Conservation (phyloP, 2,113 vertebrate species). For the Parus major region DNA sequence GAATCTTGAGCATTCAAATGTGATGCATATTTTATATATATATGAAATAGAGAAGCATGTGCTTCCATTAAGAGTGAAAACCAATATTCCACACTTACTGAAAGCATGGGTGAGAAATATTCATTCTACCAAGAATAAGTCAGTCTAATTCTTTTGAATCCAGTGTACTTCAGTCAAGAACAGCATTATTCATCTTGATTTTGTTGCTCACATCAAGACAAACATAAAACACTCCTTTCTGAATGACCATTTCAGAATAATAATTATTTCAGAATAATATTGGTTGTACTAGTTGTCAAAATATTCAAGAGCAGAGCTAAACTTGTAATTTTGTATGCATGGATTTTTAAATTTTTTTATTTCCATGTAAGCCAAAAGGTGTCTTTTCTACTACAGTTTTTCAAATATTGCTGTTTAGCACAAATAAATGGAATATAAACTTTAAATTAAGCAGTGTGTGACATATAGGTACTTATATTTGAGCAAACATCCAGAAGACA, state of each 20-base stretch:
- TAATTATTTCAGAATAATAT: no score
- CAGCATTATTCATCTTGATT: rapidly evolving
- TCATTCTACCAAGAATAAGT: background rate
- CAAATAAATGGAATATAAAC: background rate
- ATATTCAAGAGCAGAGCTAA: background rate
- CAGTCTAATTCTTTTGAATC: background rate
- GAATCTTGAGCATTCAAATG: background rate
- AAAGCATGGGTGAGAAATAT: background rate
- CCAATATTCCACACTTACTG: background rate
- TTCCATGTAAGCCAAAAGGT: background rate
- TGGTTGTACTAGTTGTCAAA: background rate
- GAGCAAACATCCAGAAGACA: background rate
- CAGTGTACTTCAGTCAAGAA: background rate
- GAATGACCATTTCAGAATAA: background rate
- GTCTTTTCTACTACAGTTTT: background rate
- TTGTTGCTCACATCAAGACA: background rate
- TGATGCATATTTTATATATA: background rate
- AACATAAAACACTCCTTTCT: background rate
- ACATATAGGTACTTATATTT: background rate
- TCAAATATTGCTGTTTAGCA: background rate
- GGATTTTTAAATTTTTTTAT: background rate
- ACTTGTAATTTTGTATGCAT: background rate
- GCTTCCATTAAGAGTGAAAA: background rate
- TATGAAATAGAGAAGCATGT: background rate
- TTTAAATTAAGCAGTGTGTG: background rate